Evolutionary conservation across 2,113 vertebrate genomes (phyloP).

Genomic region (Panthera leo): DNA sequence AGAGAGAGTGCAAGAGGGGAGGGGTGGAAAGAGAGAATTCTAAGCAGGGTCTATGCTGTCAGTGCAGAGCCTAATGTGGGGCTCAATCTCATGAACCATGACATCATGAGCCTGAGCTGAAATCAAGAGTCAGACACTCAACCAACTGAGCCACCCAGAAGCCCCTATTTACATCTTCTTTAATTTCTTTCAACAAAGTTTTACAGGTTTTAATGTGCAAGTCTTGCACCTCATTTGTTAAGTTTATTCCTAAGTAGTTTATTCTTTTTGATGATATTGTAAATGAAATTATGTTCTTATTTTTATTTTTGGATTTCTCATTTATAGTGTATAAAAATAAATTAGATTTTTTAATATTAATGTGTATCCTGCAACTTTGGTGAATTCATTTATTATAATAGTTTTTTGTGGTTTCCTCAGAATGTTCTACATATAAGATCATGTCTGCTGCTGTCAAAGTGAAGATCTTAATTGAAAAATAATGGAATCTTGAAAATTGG

Average conservation of each 20-base stretch:
- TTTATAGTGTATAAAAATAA: neutral
- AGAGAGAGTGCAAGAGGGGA: too few relatives aligned
- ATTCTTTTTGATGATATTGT: neutral
- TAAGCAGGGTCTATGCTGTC: too few relatives aligned
- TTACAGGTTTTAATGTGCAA: neutral
- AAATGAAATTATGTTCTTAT: neutral
- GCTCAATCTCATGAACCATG: too few relatives aligned
- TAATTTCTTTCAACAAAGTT: neutral
- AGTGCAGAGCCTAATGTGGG: too few relatives aligned
- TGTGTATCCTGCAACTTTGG: neutral
- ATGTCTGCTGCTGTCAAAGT: neutral
- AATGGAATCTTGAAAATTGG: neutral
- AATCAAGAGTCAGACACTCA: too few relatives aligned
- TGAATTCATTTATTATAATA: neutral
- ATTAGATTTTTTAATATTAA: neutral
- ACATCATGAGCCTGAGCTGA: too few relatives aligned
- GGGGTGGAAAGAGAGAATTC: too few relatives aligned
- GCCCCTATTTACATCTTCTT: neutral
- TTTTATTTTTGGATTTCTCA: neutral
- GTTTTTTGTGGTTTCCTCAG: neutral
- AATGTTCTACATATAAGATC: neutral
- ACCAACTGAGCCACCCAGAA: too few relatives aligned
- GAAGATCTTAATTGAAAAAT: neutral
- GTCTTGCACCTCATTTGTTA: neutral
- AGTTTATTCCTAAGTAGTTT: neutral